Conservation (phyloP, 2,797 vertebrate species). For the Syngnathus rostellatus region DNA sequence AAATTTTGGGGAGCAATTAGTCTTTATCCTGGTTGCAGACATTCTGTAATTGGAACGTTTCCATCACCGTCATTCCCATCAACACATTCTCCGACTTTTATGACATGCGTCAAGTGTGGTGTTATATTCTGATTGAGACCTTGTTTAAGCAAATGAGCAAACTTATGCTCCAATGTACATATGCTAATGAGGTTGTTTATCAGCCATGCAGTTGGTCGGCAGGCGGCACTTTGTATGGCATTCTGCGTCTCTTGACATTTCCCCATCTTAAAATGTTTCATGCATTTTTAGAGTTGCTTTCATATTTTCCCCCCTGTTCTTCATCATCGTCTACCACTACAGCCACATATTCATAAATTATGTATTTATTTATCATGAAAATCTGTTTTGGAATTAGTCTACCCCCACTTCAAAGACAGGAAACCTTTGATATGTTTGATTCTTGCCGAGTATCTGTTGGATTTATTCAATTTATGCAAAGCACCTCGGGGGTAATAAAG, state of each 20-base stretch:
- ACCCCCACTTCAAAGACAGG: conserved; percentile 77
- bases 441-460: conserved; percentile 67
- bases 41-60: conserved; percentile 67
- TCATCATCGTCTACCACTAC: conserved; percentile 47
- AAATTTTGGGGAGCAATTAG: conserved; percentile 62
- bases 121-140: conserved; percentile 69
- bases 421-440: conserved; percentile 81
- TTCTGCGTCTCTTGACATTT: conserved; percentile 74
- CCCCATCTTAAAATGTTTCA: conserved; percentile 69
- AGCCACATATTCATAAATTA: conserved; percentile 73
- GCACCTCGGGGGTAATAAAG: conserved; percentile 77
- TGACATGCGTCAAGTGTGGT: conserved; percentile 44
- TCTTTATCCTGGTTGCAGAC: conserved; percentile 42
- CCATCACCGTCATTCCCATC: conserved; percentile 62
- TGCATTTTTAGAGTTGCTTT: conserved; percentile 73
- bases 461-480: conserved; percentile 83
- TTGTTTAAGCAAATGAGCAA: conserved; percentile 70
- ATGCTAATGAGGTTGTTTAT: conserved; percentile 68
- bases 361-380: conserved; percentile 81
- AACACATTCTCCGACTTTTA: conserved; percentile 59
- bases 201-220: conserved; percentile 58
- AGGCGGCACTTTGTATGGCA: conserved; percentile 59
- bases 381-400: conserved; percentile 80
- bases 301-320: conserved; percentile 39
- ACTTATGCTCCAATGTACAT: conserved; percentile 64